Conservation (phyloP, 1,140 invertebrate genomes). For the Asbolus verrucosus region DNA sequence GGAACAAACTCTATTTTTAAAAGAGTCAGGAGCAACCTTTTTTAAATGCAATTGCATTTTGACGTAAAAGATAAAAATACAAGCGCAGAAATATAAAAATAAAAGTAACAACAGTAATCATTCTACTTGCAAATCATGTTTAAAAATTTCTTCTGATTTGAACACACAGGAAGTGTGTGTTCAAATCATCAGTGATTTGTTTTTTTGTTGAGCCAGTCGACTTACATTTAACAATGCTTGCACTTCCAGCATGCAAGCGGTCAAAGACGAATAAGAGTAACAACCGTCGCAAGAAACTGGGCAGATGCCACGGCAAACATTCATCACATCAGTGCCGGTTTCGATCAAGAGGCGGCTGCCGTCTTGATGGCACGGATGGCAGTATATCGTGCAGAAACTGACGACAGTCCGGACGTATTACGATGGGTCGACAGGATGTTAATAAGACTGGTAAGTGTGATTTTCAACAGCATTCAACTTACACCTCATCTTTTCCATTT, state of each 20-base stretch:
- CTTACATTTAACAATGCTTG: background rate
- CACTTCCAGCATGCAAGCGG: constrained; percentile 87
- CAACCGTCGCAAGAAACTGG: constrained; percentile 96
- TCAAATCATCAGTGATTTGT: no score
- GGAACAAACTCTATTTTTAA: no score
- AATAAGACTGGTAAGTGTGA: constrained; percentile 86
- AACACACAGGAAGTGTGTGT: no score
- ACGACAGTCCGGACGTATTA: constrained; percentile 96
- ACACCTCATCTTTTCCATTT: constrained; percentile 45
- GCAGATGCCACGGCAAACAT: constrained; percentile 84
- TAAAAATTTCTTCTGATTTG: no score
- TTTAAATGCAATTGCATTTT: no score
- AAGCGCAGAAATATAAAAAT: no score
- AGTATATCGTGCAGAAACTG: constrained; percentile 94
- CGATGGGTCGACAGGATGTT: constrained; percentile 99
- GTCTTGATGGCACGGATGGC: constrained; percentile 97
- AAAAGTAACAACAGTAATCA: no score
- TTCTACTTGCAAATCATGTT: no score
- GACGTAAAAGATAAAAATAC: no score
- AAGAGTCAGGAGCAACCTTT: no score
- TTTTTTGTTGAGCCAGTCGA: no score
- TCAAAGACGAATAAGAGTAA: constrained; percentile 93
- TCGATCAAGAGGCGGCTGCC: constrained; percentile 97
- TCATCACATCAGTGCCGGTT: constrained; percentile 89
- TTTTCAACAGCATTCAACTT: background rate